A percentile compares a stretch with the other conserved stretches of the same genome.
phyloP scores from a whole-genome alignment of 1,140 invertebrate species.

The Maconellicoccus hirsutus region DNA sequence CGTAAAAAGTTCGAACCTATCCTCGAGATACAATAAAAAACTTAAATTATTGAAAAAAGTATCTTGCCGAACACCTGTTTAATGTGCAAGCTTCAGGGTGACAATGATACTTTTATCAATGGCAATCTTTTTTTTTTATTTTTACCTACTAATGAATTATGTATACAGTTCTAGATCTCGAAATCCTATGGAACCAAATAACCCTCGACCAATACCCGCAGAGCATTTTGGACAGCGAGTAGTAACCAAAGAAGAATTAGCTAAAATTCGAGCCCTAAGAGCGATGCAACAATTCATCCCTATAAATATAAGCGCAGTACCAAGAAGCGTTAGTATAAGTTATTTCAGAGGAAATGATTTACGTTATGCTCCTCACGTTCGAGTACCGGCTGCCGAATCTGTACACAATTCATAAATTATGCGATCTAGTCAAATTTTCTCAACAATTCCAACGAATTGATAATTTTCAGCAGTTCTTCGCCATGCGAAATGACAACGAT shows the following conservation, averaged over 20 bases:
- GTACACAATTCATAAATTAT: neutral
- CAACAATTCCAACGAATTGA: neutral
- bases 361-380: neutral
- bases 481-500: too few species aligned
- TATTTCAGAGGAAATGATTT: constrained; percentile 6
- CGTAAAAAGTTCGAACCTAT: too few species aligned
- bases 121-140: too few species aligned
- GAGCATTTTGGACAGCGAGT: neutral
- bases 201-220: neutral
- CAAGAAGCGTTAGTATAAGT: neutral
- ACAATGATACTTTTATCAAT: too few species aligned
- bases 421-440: neutral
- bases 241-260: neutral
- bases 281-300: neutral
- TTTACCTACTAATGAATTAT: neutral
- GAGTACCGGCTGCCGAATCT: neutral
- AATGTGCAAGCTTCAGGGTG: too few species aligned
- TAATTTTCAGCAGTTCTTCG: too few species aligned
- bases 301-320: constrained; percentile 2
- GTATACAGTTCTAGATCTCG: neutral
- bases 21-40: too few species aligned
- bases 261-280: neutral
- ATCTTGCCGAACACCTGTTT: too few species aligned
- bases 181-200: neutral
- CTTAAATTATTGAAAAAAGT: too few species aligned